Percentiles rank a stretch among this genome's conserved stretches.
phyloP scores from a whole-genome alignment of 2,113 vertebrate genomes.

The Lophochroa leadbeateri region DNA sequence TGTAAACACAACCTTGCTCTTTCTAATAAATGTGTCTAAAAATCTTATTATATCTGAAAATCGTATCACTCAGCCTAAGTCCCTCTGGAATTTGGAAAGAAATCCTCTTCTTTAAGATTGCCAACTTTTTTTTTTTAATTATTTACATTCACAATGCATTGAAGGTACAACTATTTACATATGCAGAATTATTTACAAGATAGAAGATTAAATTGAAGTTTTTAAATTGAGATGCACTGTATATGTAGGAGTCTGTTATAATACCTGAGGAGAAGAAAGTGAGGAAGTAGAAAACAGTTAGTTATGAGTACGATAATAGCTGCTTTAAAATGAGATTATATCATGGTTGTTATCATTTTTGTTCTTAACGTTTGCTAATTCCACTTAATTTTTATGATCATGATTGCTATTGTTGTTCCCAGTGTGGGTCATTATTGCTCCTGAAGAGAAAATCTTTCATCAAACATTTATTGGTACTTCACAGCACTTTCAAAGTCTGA shows the following conservation, averaged over 20 bases:
- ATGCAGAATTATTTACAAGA: neutral
- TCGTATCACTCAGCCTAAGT: neutral
- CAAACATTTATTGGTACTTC: neutral
- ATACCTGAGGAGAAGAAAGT: neutral
- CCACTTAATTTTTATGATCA: neutral
- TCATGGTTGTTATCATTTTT: neutral
- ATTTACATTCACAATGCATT: neutral
- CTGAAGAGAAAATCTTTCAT: neutral
- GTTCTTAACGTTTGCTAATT: neutral
- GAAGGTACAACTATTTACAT: neutral
- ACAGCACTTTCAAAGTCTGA: neutral
- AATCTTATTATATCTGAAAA: neutral
- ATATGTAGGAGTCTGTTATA: neutral
- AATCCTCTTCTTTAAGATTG: neutral
- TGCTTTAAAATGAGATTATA: neutral
- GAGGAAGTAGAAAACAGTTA: neutral
- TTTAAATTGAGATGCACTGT: neutral
- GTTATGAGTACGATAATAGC: neutral
- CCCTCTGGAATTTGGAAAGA: neutral
- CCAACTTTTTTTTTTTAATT: neutral
- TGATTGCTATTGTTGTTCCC: neutral
- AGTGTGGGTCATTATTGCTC: neutral
- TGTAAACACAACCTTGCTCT: neutral
- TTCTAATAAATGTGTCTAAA: neutral
- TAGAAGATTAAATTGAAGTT: neutral